Conservation (phyloP, 2,797 vertebrate species). For the Miichthys miiuy region DNA sequence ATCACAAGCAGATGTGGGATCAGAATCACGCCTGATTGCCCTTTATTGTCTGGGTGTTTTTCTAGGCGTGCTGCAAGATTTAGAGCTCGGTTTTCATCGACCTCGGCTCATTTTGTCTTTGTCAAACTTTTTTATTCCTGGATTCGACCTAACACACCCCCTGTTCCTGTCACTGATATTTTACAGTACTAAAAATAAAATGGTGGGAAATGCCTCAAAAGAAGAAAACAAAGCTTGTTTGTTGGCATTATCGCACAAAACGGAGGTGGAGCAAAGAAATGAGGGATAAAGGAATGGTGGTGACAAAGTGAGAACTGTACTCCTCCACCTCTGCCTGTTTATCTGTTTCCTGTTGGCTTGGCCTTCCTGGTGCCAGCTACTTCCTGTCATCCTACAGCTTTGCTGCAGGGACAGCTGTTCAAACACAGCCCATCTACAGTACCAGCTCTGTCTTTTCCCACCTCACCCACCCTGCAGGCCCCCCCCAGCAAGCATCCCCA, state of each 20-base stretch:
- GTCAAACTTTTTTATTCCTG: not conserved
- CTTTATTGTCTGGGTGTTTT: slow-evolving; percentile 71
- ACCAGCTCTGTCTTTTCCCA: slow-evolving; percentile 8
- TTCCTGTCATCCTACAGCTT: slow-evolving; percentile 55
- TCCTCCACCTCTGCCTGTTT: not conserved
- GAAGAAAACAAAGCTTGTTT: slow-evolving; percentile 1
- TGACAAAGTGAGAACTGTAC: not conserved
- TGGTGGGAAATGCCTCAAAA: not conserved
- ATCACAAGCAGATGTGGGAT: slow-evolving; percentile 78
- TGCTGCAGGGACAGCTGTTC: slow-evolving; percentile 53
- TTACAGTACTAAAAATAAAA: not conserved
- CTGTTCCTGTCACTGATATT: not conserved
- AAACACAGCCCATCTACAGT: slow-evolving; percentile 11
- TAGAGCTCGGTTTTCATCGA: slow-evolving; percentile 22
- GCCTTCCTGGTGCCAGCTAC: slow-evolving; percentile 46
- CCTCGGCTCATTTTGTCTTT: slow-evolving; percentile 4
- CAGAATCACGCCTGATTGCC: slow-evolving; percentile 70
- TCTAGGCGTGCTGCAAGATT: slow-evolving; percentile 56
- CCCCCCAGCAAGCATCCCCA: not conserved
- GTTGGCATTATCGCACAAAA: not conserved
- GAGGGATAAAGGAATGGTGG: not conserved
- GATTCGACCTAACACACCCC: slow-evolving; percentile 13
- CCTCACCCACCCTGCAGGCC: not conserved
- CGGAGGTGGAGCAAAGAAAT: not conserved
- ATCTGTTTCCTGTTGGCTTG: slow-evolving; percentile 37